These are phyloP conservation scores for Garra rufa DNA, from an alignment of 2,113 vertebrate species.

Conservation along the genomic window DNA sequence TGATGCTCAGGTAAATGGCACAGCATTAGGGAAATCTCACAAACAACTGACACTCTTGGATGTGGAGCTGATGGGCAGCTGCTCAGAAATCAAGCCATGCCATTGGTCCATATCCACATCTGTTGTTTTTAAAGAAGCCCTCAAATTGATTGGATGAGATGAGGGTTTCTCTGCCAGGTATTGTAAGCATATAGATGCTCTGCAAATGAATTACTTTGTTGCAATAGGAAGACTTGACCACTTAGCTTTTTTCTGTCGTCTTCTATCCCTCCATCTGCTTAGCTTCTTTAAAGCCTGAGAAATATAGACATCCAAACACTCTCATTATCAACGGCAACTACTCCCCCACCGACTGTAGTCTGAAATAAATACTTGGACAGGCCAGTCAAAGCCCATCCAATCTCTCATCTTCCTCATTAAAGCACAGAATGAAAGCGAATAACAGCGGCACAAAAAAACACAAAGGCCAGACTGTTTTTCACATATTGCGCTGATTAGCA, in stretches of 20 bases:
- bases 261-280: slow-evolving; percentile 28
- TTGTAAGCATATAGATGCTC: neutral
- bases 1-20: slow-evolving; percentile 29
- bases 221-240: slow-evolving; percentile 21
- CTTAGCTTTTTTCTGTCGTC: neutral
- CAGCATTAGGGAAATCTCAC: slow-evolving; percentile 25
- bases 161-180: neutral
- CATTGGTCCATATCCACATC: slow-evolving; percentile 32
- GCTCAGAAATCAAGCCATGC: slow-evolving; percentile 24
- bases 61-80: slow-evolving; percentile 27
- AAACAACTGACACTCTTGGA: slow-evolving; percentile 25
- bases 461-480: slow-evolving; percentile 37
- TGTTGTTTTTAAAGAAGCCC: slow-evolving; percentile 30
- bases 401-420: slow-evolving; percentile 50
- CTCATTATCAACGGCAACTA: slow-evolving; percentile 33
- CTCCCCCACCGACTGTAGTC: slow-evolving; percentile 27
- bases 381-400: slow-evolving; percentile 41
- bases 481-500: slow-evolving; percentile 50
- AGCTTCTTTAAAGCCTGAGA: slow-evolving; percentile 40
- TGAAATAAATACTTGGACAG: slow-evolving; percentile 52
- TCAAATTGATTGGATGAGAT: slow-evolving; percentile 26
- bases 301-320: slow-evolving; percentile 20
- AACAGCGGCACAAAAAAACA: slow-evolving; percentile 5
- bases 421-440: slow-evolving; percentile 39
- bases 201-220: slow-evolving; percentile 20